Evolutionary conservation across 2,888 invertebrate genomes (phyloP).

Genomic region (Sisyra terminalis): DNA sequence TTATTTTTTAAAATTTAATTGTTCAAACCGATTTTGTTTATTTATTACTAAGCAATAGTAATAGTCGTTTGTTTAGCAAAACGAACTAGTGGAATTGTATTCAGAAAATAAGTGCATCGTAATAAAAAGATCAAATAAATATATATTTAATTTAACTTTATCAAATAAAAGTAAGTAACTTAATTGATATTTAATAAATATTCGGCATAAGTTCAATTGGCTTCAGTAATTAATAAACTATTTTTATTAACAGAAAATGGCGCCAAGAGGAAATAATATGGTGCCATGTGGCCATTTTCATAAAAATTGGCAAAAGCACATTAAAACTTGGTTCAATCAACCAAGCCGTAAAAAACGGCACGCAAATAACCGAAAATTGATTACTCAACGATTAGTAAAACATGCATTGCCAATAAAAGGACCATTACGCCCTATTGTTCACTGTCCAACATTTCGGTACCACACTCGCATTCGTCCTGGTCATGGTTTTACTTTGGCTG

Average conservation of each 20-base stretch:
- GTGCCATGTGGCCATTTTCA: conserved; percentile 97
- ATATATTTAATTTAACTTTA: no score
- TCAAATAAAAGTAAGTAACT: no score
- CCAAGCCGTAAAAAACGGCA: conserved; percentile 81
- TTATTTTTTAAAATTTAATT: no score
- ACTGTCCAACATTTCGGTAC: conserved; percentile 83
- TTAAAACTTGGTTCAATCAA: conserved; percentile 96
- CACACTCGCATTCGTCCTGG: conserved; percentile 82
- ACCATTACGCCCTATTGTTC: conserved; percentile 68
- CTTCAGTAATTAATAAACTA: no score
- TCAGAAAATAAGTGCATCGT: no score
- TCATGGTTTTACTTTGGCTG: conserved; percentile 84
- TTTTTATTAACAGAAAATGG: neutral
- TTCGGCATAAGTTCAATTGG: no score
- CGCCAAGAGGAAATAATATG: conserved; percentile 53
- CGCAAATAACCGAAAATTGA: conserved; percentile 42
- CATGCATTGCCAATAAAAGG: conserved; percentile 78
- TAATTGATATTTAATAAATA: no score
- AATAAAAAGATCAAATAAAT: no score
- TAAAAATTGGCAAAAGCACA: conserved; percentile 92
- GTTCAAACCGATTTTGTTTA: no score
- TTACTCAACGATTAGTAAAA: conserved; percentile 64
- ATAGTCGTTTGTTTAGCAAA: no score
- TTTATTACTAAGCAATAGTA: no score
- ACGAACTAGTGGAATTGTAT: no score